Evolutionary conservation across 1,140 invertebrate genomes (phyloP).

Genomic region (Dinothrombium tinctorium): DNA sequence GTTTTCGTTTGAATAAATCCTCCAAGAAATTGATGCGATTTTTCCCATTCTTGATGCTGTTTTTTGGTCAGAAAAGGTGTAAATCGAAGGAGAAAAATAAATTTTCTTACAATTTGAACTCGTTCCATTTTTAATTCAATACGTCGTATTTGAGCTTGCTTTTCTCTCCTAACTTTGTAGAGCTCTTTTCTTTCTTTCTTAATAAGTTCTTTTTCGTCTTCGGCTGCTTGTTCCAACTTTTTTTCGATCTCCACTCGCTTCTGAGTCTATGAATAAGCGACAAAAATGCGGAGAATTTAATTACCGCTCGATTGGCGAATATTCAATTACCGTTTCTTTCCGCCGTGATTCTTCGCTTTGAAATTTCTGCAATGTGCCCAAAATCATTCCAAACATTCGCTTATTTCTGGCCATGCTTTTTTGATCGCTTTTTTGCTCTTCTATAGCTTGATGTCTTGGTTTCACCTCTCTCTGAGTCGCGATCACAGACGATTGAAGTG

Average conservation of each 20-base stretch:
- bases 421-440: conserved; percentile 57
- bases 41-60: conserved; percentile 60
- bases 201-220: conserved; percentile 58
- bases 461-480: conserved; percentile 16
- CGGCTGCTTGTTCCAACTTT: conserved; percentile 71
- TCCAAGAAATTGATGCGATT: conserved; percentile 41
- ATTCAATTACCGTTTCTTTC: conserved; percentile 32
- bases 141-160: conserved; percentile 61
- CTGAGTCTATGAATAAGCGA: conserved; percentile 35
- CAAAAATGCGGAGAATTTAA: neutral
- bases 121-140: conserved; percentile 74
- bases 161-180: conserved; percentile 55
- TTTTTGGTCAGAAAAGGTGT: conserved; percentile 17
- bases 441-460: conserved; percentile 46
- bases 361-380: conserved; percentile 84
- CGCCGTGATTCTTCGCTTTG: conserved; percentile 73
- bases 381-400: conserved; percentile 76
- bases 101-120: conserved; percentile 42
- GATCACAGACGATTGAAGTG: neutral
- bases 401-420: conserved; percentile 55
- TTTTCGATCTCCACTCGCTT: conserved; percentile 69
- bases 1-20: conserved; percentile 68
- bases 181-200: conserved; percentile 58
- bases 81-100: conserved; percentile 4
- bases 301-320: conserved; percentile 10